These are phyloP conservation scores for Microcaecilia unicolor DNA, from an alignment of 2,797 vertebrate genomes.

Conservation along the genomic window DNA sequence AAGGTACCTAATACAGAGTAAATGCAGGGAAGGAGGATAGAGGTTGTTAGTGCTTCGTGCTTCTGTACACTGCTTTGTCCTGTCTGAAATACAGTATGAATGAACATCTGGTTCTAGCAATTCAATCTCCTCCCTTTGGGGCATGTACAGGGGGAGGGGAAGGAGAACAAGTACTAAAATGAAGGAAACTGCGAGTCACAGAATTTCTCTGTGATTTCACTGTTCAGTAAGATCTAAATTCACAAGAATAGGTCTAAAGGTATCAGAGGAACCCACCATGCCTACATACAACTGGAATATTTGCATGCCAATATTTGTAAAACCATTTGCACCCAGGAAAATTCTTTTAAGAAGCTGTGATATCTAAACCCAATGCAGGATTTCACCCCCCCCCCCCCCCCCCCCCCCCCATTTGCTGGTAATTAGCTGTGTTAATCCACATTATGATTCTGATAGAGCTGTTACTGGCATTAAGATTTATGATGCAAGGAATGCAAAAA, in stretches of 20 bases:
- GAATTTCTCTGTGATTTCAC: too few relatives aligned
- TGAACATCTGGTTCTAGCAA: constrained; percentile 8
- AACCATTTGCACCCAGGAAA: constrained; percentile 23
- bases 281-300: too few relatives aligned
- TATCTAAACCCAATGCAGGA: constrained; percentile 20
- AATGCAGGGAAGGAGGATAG: not conserved
- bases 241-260: not conserved
- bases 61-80: constrained; percentile 13
- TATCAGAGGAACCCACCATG: not conserved
- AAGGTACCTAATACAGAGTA: constrained; percentile 1
- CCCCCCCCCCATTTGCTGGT: constrained; percentile 44
- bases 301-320: constrained; percentile 11
- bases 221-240: too few relatives aligned
- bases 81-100: constrained; percentile 24
- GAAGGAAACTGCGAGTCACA: too few relatives aligned
- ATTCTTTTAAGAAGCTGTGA: too few relatives aligned
- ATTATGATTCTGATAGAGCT: constrained; percentile 42
- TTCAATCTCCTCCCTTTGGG: constrained; percentile 19
- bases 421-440: constrained; percentile 41
- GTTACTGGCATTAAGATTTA: constrained; percentile 46
- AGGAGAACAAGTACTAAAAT: constrained; percentile 20
- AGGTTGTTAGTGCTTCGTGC: too few relatives aligned
- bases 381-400: too few relatives aligned
- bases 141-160: constrained; percentile 5
- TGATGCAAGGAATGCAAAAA: constrained; percentile 28